phyloP scores from a whole-genome alignment of 2,113 vertebrate genomes.

The Perca fluviatilis region DNA sequence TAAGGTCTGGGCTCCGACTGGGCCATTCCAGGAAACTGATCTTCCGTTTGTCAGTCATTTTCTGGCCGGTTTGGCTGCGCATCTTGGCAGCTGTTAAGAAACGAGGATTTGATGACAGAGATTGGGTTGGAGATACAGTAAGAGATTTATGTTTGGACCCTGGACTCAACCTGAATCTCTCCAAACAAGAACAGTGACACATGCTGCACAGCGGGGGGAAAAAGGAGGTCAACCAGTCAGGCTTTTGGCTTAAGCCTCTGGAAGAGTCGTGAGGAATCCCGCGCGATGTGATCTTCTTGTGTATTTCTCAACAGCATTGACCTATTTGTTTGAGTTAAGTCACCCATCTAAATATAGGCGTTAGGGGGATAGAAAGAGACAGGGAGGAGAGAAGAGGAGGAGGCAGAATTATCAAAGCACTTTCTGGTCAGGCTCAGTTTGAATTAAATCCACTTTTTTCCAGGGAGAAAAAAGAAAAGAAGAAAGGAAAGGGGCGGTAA shows the following conservation, averaged over 20 bases:
- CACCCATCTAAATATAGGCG: slow-evolving; percentile 71
- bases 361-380: slow-evolving; percentile 17
- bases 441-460: slow-evolving; percentile 47
- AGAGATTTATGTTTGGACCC: slow-evolving; percentile 35
- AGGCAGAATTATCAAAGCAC: slow-evolving; percentile 38
- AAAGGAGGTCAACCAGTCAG: slow-evolving; percentile 38
- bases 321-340: slow-evolving; percentile 74
- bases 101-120: slow-evolving; percentile 44
- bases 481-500: background rate
- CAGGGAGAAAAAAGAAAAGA: background rate
- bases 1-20: slow-evolving; percentile 1
- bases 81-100: slow-evolving; percentile 28
- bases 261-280: slow-evolving; percentile 50
- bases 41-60: slow-evolving; percentile 25
- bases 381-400: background rate
- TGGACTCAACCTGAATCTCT: slow-evolving; percentile 37
- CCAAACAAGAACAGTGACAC: background rate
- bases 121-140: slow-evolving; percentile 18
- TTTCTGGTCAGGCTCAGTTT: slow-evolving; percentile 30
- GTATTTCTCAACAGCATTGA: slow-evolving; percentile 70
- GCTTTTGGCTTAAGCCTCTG: slow-evolving; percentile 24
- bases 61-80: slow-evolving; percentile 29
- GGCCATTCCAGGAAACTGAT: slow-evolving; percentile 33
- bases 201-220: background rate
- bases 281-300: slow-evolving; percentile 40